phyloP scores from a whole-genome alignment of 2,113 vertebrate genomes.

The Tricholaema leucomelas region DNA sequence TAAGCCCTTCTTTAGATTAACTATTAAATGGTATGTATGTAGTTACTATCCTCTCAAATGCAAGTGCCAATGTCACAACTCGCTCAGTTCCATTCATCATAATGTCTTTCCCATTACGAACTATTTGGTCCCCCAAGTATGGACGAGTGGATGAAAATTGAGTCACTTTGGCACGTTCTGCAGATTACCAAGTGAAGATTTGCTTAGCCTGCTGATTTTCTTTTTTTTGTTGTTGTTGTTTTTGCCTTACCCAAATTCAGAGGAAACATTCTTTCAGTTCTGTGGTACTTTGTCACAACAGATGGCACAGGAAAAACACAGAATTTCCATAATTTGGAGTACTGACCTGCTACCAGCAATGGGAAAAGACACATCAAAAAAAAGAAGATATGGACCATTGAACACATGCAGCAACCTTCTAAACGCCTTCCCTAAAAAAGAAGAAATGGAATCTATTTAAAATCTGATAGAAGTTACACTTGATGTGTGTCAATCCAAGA shows the following conservation, averaged over 20 bases:
- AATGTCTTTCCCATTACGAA: neutral
- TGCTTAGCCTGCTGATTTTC: neutral
- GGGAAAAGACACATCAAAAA: neutral
- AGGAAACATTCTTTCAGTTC: neutral
- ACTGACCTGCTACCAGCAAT: neutral
- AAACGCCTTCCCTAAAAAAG: neutral
- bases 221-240: neutral
- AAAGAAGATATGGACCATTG: neutral
- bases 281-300: neutral
- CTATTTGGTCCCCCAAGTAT: neutral
- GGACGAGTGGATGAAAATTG: neutral
- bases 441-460: neutral
- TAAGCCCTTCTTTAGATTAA: neutral
- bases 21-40: neutral
- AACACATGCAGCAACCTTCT: neutral
- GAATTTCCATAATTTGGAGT: neutral
- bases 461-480: neutral
- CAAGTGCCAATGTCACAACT: neutral
- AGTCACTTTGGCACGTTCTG: neutral
- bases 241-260: neutral
- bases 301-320: neutral
- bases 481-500: neutral
- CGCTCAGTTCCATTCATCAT: neutral
- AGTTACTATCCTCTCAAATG: neutral
- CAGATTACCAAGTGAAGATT: neutral